Conservation (phyloP, 1,140 invertebrate genomes). For the Portunus trituberculatus region DNA sequence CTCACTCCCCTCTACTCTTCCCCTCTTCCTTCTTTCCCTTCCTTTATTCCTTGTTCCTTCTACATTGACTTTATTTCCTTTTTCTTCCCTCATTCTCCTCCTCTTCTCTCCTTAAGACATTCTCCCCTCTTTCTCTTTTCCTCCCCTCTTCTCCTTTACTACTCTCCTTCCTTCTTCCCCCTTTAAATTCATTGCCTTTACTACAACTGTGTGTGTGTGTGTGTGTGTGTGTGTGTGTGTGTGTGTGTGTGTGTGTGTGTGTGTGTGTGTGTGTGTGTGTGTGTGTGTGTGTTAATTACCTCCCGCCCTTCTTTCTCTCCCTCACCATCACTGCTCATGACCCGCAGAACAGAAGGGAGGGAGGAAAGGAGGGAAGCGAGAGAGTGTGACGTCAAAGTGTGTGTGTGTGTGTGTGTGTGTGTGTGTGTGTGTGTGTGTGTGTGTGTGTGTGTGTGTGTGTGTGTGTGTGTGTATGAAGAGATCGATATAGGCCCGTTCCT, state of each 20-base stretch:
- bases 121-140: no score
- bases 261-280: no score
- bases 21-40: neutral
- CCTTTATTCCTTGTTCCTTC: neutral
- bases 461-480: slow-evolving; percentile 26
- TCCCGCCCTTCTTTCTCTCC: neutral
- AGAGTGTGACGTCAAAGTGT: neutral
- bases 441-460: slow-evolving; percentile 45
- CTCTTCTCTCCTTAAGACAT: neutral
- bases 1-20: neutral
- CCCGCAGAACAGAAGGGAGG: neutral
- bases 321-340: neutral
- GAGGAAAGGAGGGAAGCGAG: neutral
- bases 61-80: neutral
- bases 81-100: neutral
- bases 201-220: no score
- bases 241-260: no score
- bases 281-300: neutral
- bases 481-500: slow-evolving; percentile 9
- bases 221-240: no score
- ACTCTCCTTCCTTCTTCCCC: no score
- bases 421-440: slow-evolving; percentile 54
- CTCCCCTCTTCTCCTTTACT: no score
- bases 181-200: no score
- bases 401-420: slow-evolving; percentile 58